Conservation (phyloP, 2,113 vertebrate genomes). For the Merops nubicus region DNA sequence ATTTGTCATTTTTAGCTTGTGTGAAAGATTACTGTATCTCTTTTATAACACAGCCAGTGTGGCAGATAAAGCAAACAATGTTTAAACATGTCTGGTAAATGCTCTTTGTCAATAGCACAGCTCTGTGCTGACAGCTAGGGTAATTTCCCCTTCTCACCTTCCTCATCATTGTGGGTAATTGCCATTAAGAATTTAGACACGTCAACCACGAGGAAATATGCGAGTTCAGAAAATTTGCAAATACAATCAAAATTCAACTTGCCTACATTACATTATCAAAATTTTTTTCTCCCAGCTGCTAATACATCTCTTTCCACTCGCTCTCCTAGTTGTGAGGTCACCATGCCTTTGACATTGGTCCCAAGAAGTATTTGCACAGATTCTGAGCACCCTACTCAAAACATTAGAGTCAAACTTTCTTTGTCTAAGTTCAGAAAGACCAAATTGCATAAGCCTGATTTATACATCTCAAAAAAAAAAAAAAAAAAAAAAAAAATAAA, state of each 20-base stretch:
- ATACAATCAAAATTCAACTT: neutral
- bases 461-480: neutral
- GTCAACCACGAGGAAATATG: neutral
- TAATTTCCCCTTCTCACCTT: neutral
- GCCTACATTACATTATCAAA: neutral
- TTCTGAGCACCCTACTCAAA: neutral
- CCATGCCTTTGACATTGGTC: neutral
- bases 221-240: neutral
- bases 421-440: neutral
- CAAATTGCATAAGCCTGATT: neutral
- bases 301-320: neutral
- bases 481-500: neutral
- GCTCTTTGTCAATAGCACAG: neutral
- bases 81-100: neutral
- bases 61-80: neutral
- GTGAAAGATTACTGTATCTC: neutral
- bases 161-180: neutral
- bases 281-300: neutral
- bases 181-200: neutral
- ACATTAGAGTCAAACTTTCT: neutral
- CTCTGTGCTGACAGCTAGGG: neutral
- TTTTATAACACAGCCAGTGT: neutral
- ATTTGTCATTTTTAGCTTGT: neutral
- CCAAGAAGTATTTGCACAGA: neutral
- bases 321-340: neutral